Evolutionary conservation across 1,140 invertebrate species (phyloP).

Genomic region (Prorops nasuta): DNA sequence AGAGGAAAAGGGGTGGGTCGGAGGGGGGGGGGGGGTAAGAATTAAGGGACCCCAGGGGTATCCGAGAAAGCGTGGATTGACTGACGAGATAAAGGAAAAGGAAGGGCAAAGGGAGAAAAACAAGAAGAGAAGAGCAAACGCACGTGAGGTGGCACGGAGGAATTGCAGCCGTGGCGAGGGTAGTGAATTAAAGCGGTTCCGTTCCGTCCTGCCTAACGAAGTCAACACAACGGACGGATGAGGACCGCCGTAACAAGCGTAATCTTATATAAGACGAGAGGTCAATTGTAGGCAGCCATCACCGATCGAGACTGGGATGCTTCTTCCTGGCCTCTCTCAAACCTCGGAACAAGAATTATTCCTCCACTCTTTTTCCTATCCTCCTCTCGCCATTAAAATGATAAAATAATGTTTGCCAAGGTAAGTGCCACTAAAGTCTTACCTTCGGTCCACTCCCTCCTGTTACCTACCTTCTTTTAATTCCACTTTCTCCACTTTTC

Average conservation of each 20-base stretch:
- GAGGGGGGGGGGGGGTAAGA: no score
- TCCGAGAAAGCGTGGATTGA: neutral
- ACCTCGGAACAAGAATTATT: slow-evolving; percentile 27
- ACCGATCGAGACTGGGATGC: slow-evolving; percentile 3
- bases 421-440: slow-evolving; percentile 48
- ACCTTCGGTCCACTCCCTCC: slow-evolving; percentile 24
- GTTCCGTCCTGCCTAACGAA: slow-evolving; percentile 47
- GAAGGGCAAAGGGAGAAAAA: slow-evolving; percentile 5
- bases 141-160: no score
- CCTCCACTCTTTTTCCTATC: neutral
- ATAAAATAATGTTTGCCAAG: slow-evolving; percentile 55
- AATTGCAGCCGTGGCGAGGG: slow-evolving; percentile 18
- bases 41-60: no score
- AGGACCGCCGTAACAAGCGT: slow-evolving; percentile 51
- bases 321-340: slow-evolving; percentile 13
- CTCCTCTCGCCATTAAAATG: slow-evolving; percentile 44
- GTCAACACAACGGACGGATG: slow-evolving; percentile 40
- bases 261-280: slow-evolving; percentile 50
- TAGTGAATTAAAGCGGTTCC: slow-evolving; percentile 46
- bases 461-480: neutral
- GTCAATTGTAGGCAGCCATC: slow-evolving; percentile 36
- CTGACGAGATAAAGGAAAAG: slow-evolving; percentile 1
- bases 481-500: neutral
- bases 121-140: neutral
- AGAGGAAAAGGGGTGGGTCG: no score